These are phyloP conservation scores for Protosalanx chinensis DNA, from an alignment of 2,797 vertebrate genomes.

Conservation along the genomic window DNA sequence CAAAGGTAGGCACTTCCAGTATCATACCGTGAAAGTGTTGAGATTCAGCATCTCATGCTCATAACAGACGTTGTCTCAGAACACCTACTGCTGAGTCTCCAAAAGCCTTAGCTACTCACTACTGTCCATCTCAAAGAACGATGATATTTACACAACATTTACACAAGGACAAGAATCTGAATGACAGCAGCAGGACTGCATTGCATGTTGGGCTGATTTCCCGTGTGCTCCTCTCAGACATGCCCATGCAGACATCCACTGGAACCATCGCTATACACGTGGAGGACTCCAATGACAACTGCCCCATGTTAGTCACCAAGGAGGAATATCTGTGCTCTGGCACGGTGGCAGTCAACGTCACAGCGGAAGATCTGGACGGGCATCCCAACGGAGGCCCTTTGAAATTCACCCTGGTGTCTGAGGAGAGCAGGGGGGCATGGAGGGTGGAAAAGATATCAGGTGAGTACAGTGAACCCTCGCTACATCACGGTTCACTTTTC, in stretches of 20 bases:
- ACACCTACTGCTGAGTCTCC: too few species aligned
- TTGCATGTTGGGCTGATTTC: neutral
- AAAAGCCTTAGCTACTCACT: too few species aligned
- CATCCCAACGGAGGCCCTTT: constrained; percentile 73
- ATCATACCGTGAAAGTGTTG: neutral
- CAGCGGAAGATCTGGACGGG: constrained; percentile 71
- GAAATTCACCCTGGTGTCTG: constrained; percentile 69
- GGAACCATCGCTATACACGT: constrained; percentile 77
- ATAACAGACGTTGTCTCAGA: too few species aligned
- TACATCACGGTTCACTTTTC: too few species aligned
- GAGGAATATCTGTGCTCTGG: constrained; percentile 66
- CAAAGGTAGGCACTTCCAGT: constrained; percentile 65
- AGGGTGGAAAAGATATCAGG: constrained; percentile 64
- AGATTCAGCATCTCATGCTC: too few species aligned
- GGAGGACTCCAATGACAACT: constrained; percentile 79
- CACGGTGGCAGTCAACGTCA: constrained; percentile 61
- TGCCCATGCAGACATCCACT: constrained; percentile 60
- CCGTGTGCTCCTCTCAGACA: constrained; percentile 26
- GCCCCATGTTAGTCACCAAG: constrained; percentile 66
- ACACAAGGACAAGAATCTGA: too few species aligned
- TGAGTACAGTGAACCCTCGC: constrained; percentile 48
- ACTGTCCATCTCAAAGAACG: too few species aligned
- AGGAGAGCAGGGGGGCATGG: constrained; percentile 68
- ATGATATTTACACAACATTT: too few species aligned
- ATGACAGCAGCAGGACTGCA: too few species aligned